Percentiles rank a stretch among this genome's conserved stretches.
These are phyloP conservation scores for Colinus virginianus DNA, from an alignment of 2,113 vertebrate genomes.

Conservation along the genomic window DNA sequence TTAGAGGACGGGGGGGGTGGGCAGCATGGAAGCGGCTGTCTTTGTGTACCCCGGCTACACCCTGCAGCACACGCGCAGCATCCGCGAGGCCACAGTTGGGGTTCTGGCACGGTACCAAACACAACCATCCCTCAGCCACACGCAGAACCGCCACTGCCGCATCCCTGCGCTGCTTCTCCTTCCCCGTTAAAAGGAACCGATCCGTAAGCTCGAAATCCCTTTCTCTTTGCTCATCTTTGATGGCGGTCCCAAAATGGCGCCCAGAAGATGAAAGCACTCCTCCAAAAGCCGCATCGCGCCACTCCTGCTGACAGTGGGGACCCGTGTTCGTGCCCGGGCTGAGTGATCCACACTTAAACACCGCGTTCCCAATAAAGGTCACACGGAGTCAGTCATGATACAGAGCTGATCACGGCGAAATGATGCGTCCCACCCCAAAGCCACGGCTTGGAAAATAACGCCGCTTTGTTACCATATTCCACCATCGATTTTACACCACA, in stretches of 20 bases:
- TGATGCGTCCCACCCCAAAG: background rate
- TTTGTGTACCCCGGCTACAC: background rate
- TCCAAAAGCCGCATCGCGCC: background rate
- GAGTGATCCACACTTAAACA: background rate
- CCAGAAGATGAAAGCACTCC: background rate
- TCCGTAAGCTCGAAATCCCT: background rate
- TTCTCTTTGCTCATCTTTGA: background rate
- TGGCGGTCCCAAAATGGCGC: background rate
- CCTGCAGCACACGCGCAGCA: background rate
- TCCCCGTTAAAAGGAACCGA: background rate
- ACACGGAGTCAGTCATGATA: rapidly evolving
- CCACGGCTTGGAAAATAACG: background rate
- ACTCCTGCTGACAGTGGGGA: background rate
- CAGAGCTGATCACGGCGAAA: background rate
- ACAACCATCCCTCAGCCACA: background rate
- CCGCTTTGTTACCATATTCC: rapidly evolving
- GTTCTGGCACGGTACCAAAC: too few species aligned
- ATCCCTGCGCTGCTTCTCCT: background rate
- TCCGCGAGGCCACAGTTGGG: background rate
- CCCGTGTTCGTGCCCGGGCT: rapidly evolving
- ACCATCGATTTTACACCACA: background rate
- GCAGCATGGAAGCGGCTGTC: background rate
- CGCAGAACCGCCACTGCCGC: rapidly evolving
- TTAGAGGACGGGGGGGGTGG: background rate
- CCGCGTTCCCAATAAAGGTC: rapidly evolving